Conservation (phyloP, 2,797 vertebrate genomes). For the Sparus aurata region DNA sequence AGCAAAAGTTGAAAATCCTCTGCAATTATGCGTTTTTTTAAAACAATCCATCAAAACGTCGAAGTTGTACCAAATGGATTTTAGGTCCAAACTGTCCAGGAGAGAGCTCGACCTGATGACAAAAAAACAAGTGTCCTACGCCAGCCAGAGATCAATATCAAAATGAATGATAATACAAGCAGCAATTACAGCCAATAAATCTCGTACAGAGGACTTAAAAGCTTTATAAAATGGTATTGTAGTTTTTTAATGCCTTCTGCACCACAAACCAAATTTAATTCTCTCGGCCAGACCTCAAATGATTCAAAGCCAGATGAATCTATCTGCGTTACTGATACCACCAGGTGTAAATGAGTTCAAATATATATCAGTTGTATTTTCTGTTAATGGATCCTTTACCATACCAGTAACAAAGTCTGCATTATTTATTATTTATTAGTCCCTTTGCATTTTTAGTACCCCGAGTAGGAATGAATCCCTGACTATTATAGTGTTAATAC, state of each 20-base stretch:
- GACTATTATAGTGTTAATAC: conserved; percentile 9
- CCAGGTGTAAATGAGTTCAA: neutral
- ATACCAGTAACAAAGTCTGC: neutral
- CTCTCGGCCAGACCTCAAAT: neutral
- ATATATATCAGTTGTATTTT: neutral
- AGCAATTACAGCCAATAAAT: neutral
- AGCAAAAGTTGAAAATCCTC: neutral
- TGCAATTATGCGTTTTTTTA: neutral
- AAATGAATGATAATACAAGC: neutral
- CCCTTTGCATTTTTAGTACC: neutral
- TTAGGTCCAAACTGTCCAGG: neutral
- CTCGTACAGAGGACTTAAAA: neutral
- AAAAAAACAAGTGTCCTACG: neutral
- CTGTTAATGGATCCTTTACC: neutral
- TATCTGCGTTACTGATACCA: neutral
- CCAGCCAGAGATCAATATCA: neutral
- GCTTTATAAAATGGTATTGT: neutral
- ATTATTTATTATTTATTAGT: neutral
- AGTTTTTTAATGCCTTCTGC: neutral
- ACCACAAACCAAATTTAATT: neutral
- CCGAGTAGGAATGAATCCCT: neutral
- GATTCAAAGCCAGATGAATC: neutral
- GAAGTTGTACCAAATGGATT: neutral
- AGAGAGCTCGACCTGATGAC: no score
- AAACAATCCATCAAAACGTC: neutral